Percentiles rank a stretch among this genome's conserved stretches.
phyloP scores from a whole-genome alignment of 2,797 vertebrate genomes.

The Melanotaenia parkinsoni region DNA sequence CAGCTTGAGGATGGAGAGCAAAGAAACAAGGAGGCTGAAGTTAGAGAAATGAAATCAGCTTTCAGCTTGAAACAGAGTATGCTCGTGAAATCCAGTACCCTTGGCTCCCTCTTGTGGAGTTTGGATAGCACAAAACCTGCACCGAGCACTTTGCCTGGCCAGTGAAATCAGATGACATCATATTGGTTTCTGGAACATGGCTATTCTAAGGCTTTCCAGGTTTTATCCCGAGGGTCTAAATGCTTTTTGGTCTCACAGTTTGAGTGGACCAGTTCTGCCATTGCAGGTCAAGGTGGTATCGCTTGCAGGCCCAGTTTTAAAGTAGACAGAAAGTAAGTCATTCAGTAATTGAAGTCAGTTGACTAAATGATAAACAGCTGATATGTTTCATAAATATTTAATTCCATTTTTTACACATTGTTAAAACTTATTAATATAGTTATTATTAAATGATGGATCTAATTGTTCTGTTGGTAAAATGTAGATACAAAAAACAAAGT shows the following conservation, averaged over 20 bases:
- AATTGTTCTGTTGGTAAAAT: background rate
- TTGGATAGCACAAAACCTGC: constrained; percentile 1
- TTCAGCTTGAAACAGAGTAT: background rate
- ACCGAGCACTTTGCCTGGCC: constrained; percentile 15
- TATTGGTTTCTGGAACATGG: constrained; percentile 64
- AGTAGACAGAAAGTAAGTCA: constrained; percentile 27
- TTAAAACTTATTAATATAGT: background rate
- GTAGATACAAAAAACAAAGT: background rate
- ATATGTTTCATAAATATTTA: background rate
- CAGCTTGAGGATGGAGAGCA: background rate
- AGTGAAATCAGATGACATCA: constrained; percentile 61
- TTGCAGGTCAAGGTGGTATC: constrained; percentile 21
- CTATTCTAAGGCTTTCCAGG: constrained; percentile 62
- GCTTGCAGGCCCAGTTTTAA: constrained; percentile 29
- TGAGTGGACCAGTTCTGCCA: constrained; percentile 58
- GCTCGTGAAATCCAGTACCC: background rate
- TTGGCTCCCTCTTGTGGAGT: constrained; percentile 71
- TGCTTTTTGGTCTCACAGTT: constrained; percentile 54
- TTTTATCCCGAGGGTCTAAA: constrained; percentile 61
- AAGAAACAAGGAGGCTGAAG: background rate
- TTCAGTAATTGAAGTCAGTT: background rate
- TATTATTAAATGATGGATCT: background rate
- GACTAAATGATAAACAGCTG: background rate
- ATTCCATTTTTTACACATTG: background rate
- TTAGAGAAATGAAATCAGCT: background rate